A percentile compares a stretch with the other conserved stretches of the same genome.
Conservation (phyloP, 2,113 vertebrate species). For the Illadopsis cleaveri region DNA sequence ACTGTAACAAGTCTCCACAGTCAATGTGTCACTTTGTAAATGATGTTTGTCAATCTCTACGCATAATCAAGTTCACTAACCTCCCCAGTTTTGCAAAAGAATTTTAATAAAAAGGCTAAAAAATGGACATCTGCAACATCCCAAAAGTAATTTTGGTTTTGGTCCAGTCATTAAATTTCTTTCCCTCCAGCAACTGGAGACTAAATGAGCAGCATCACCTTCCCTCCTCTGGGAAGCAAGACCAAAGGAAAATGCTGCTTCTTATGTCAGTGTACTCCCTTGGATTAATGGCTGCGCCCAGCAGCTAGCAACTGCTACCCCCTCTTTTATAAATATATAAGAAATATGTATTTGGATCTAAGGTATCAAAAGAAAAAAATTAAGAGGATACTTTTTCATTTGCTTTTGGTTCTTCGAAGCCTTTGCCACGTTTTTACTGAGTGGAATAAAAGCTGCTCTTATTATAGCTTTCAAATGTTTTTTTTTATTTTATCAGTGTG, state of each 20-base stretch:
- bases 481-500: constrained; percentile 1
- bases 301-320: not conserved
- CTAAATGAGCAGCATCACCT: not conserved
- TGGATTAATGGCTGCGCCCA: not conserved
- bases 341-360: not conserved
- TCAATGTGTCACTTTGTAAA: not conserved
- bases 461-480: not conserved
- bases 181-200: not conserved
- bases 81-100: not conserved
- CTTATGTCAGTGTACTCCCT: accelerated
- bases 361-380: not conserved
- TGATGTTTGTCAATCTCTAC: accelerated
- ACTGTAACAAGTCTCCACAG: not conserved
- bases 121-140: not conserved
- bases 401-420: not conserved
- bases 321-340: not conserved
- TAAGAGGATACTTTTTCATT: not conserved
- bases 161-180: not conserved
- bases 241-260: not conserved
- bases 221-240: not conserved
- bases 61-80: not conserved
- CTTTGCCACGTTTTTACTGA: not conserved
- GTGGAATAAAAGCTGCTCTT: not conserved
- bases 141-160: not conserved
- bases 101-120: not conserved